Conservation (phyloP, 2,797 vertebrate genomes). For the Myotis planiceps region DNA sequence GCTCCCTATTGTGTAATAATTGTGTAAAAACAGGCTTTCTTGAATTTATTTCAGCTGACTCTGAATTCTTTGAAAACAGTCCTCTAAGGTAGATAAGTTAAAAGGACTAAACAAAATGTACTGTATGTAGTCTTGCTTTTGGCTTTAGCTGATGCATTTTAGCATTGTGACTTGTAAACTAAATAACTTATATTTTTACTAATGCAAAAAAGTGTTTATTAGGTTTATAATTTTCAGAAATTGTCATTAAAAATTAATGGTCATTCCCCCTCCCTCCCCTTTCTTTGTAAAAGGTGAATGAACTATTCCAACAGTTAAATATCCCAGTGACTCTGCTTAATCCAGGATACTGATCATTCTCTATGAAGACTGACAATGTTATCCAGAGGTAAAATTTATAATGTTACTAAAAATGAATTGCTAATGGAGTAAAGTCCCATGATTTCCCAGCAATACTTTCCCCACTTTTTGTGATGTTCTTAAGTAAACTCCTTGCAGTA, state of each 20-base stretch:
- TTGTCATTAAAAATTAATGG: background rate
- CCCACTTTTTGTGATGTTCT: background rate
- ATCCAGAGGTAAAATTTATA: conserved; percentile 4
- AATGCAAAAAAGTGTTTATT: background rate
- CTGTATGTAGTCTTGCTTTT: background rate
- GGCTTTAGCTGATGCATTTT: background rate
- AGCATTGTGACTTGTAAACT: conserved; percentile 11
- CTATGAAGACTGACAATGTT: conserved; percentile 19
- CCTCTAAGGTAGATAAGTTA: background rate
- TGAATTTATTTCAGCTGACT: background rate
- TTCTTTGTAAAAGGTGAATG: background rate
- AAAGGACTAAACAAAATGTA: background rate
- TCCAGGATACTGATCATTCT: background rate
- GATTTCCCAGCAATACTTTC: conserved; percentile 14
- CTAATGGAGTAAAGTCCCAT: background rate
- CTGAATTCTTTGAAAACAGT: conserved; percentile 24
- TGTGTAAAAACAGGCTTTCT: background rate
- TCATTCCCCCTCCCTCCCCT: background rate
- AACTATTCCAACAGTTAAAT: background rate
- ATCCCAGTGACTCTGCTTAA: conserved; percentile 30
- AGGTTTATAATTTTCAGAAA: conserved; percentile 45
- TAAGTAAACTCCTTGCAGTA: conserved; percentile 27
- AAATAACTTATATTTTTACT: background rate
- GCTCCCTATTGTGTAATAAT: background rate
- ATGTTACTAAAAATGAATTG: conserved; percentile 10